phyloP scores from a whole-genome alignment of 2,888 invertebrate species.

The Campoletis raptor region DNA sequence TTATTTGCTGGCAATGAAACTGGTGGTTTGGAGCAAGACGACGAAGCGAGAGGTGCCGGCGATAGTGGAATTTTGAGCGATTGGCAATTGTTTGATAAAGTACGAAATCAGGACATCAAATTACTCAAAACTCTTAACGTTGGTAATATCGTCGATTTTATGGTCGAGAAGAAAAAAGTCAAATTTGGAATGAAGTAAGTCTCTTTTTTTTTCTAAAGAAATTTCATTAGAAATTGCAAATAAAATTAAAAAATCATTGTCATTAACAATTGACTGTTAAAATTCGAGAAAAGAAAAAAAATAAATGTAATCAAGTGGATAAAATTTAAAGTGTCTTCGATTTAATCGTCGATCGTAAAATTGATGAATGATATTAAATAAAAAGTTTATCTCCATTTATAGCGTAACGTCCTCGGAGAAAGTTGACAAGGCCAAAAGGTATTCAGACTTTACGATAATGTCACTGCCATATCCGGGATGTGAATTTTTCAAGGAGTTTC shows the following conservation, averaged over 20 bases:
- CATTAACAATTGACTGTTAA: no score
- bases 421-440: slow-evolving; percentile 91
- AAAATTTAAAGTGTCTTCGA: neutral
- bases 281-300: no score
- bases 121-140: slow-evolving; percentile 90
- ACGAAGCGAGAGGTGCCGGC: slow-evolving; percentile 75
- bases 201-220: neutral
- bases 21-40: slow-evolving; percentile 73
- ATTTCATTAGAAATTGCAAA: neutral
- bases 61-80: slow-evolving; percentile 81
- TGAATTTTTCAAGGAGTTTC: slow-evolving; percentile 92
- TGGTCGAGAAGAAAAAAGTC: slow-evolving; percentile 94
- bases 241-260: neutral
- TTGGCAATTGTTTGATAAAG: slow-evolving; percentile 88
- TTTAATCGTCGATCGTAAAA: neutral
- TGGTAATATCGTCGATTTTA: slow-evolving; percentile 91
- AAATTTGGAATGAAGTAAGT: slow-evolving; percentile 93
- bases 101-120: slow-evolving; percentile 89
- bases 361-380: neutral
- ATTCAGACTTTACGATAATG: slow-evolving; percentile 90
- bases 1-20: slow-evolving; percentile 85
- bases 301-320: no score
- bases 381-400: slow-evolving; percentile 71
- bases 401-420: slow-evolving; percentile 94
- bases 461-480: slow-evolving; percentile 94